Base-by-base conservation (phyloP, 2,888 invertebrate genomes). In the Neuroscelio doddi region DNA sequence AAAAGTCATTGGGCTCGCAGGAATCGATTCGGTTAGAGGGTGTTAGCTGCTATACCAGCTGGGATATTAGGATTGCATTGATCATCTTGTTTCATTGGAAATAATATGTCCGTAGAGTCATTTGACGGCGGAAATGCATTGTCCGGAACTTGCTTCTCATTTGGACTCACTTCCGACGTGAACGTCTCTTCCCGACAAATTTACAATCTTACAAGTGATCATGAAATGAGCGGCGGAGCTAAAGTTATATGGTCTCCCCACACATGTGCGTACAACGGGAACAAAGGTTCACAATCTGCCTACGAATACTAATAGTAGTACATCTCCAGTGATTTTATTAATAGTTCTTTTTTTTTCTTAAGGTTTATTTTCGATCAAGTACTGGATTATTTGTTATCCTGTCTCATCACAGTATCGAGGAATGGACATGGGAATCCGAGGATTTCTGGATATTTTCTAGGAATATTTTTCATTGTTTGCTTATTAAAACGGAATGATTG, bases 201-300 rank as follows among this genome's bases (percentile, higher is more conserved):
- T 64, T 67, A 47, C 67, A 56, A 57, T 62, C 57, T 65, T 53
- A 56, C 63, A 56, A 67, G 42, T 45, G 69, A 69, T 65, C 77
- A 57, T 71, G 72, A 73, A 72, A 78, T 79, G 79, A 81, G 80
- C 80, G 80, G 80, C 76, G 80, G 82, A 83, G 81, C 80, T 83
- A 82, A 83, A 82, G 83, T 82, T 84, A 84, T 83, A 84, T 84
- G 84, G 84, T 84, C 84, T 84, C 84, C 84, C 84, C 84, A 82
- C 84, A 84, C 82, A 80, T 82, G 82, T 83, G 82, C 83, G 80
- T 83, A 80, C 80, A 81, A 83, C 79, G 81, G 80, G 76, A 82
- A 83, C 75, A 74, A 82, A 83, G 80, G 82, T 80, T 79, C 77
- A 77, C 76, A 77, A 80, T 77, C 76, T 78, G 79, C 72, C 79